Conservation (phyloP, 2,888 invertebrate genomes). For the Trachelus stipa region DNA sequence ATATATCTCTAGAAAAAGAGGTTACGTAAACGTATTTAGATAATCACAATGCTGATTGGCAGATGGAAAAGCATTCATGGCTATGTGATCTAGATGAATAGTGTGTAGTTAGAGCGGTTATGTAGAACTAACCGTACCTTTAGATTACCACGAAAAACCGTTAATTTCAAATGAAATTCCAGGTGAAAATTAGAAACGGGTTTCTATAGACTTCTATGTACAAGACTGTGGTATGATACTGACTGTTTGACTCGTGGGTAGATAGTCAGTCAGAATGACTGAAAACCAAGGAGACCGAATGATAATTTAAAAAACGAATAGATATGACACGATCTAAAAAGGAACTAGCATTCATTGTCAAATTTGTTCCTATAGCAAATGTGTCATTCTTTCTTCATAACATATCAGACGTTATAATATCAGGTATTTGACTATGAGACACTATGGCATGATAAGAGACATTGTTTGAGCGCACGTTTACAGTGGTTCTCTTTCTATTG, state of each 20-base stretch:
- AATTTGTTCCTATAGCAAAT: background rate
- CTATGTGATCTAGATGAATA: background rate
- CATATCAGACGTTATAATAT: background rate
- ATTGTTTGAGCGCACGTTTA: background rate
- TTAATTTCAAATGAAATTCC: background rate
- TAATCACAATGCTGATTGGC: background rate
- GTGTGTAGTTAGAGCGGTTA: background rate
- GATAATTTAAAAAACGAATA: background rate
- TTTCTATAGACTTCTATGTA: background rate
- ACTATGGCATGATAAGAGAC: slow-evolving; percentile 3
- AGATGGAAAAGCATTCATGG: background rate
- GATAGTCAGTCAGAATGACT: background rate
- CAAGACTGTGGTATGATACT: background rate
- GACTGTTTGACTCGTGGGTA: background rate
- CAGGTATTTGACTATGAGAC: slow-evolving; percentile 9
- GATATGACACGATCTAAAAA: background rate
- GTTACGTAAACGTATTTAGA: background rate
- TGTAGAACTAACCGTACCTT: background rate
- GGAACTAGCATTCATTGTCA: background rate
- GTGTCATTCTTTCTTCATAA: background rate
- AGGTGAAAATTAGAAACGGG: background rate
- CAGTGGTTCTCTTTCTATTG: background rate
- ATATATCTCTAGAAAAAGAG: background rate
- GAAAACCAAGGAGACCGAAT: background rate
- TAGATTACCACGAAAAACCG: background rate